These are phyloP conservation scores for Poecilia gillii DNA, from an alignment of 2,797 vertebrate species.

Conservation along the genomic window DNA sequence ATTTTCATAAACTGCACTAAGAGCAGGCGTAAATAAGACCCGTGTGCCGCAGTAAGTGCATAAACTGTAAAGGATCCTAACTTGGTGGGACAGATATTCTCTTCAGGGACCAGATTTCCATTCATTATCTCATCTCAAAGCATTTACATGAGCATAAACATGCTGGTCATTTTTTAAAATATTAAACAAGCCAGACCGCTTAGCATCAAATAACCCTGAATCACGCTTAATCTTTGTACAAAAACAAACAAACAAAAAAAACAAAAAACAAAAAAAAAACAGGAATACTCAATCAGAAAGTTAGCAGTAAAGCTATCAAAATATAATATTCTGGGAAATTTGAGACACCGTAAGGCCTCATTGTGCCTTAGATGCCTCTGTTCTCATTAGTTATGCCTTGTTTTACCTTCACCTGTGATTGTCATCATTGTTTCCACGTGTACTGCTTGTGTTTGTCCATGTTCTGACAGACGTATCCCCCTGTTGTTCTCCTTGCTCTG, in stretches of 20 bases:
- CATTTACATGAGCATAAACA: slow-evolving; percentile 3
- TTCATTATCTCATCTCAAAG: slow-evolving; percentile 34
- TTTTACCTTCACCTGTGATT: background rate
- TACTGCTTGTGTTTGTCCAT: background rate
- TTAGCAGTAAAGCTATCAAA: background rate
- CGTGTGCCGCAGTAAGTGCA: slow-evolving; percentile 43
- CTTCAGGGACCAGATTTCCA: slow-evolving; percentile 52
- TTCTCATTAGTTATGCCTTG: background rate
- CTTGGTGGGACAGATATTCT: slow-evolving; percentile 55
- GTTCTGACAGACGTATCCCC: background rate
- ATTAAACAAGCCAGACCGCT: background rate
- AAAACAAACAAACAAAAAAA: too few relatives aligned
- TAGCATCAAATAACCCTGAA: background rate
- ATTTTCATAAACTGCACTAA: slow-evolving; percentile 24
- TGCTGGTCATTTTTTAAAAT: background rate
- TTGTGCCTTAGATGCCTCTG: background rate
- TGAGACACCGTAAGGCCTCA: background rate
- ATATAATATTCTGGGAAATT: background rate
- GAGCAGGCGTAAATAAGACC: slow-evolving; percentile 38
- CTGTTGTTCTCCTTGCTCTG: background rate
- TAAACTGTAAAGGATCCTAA: slow-evolving; percentile 54
- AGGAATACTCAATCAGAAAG: background rate
- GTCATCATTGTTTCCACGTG: background rate
- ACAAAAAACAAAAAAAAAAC: too few relatives aligned
- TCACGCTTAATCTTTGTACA: background rate